Evolutionary conservation across 1,140 invertebrate species (phyloP), one percentile per base, ranked within the genome.

Genomic region (Halictus rubicundus): DNA sequence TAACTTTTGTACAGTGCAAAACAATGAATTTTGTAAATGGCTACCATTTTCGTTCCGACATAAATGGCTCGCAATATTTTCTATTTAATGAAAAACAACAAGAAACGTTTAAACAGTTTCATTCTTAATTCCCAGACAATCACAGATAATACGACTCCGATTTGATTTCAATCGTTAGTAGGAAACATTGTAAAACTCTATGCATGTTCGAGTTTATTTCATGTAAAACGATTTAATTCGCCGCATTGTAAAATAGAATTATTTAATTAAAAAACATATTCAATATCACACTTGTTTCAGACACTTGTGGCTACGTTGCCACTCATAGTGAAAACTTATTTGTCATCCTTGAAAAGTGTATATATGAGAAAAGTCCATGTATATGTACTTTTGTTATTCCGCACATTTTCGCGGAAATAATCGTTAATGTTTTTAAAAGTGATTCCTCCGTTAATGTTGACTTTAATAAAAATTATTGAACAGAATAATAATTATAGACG

Each of bases 391-490:
- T 52, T 69, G 54, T 77, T 77, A 69, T 77, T 69, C 49, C 39
- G 65, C 21, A 42, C 14, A 61, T 69, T 77, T 60, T 6, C 4
- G 54, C 42, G 57, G 66, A 52, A 64, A 77, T 39, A 23, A 69
- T 68, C 39, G 42, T 77, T 77, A 37, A 77, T 61, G 57, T 77
- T 77, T 75, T 75, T 59, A 49, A 68, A 23, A 75, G 37, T 61
- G 70, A 65, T 42, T 65, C 37, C 39, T 37, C 10, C 63, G 39
- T 65, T 65, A 65, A 65, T 46, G 21, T 65, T 65, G 63, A 42
- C 63, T 65, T 65, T 39, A 64, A 77, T 69, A 27, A 61, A 61
- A 69, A 25, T 63, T 77, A 37, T 77, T 61, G 61, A 77, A 27
- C 32, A 77, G 21, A 32, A 61, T 69, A 69, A 16, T 10, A 14